Percentiles rank a stretch among this genome's conserved stretches.
phyloP scores from a whole-genome alignment of 2,888 invertebrate genomes.

The Hylaea fasciaria region DNA sequence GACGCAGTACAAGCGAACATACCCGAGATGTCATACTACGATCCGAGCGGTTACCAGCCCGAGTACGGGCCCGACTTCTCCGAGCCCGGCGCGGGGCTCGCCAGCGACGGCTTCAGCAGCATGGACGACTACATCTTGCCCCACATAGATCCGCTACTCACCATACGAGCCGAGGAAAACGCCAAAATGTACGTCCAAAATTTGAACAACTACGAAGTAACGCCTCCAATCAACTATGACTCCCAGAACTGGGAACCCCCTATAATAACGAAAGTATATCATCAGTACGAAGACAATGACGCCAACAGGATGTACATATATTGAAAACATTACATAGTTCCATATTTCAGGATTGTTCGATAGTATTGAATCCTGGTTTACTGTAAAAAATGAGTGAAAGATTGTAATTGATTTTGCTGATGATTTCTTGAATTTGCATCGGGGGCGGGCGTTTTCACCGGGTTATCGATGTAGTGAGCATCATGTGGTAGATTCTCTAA shows the following conservation, averaged over 20 bases:
- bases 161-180: constrained; percentile 46
- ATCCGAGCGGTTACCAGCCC: constrained; percentile 40
- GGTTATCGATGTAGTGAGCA: too few relatives aligned
- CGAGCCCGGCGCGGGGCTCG: constrained; percentile 38
- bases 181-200: constrained; percentile 30
- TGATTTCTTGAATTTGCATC: constrained; percentile 13
- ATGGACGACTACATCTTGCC: constrained; percentile 68
- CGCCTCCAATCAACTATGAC: constrained; percentile 16
- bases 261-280: constrained; percentile 59
- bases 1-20: constrained; percentile 2
- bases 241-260: constrained; percentile 57
- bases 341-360: constrained; percentile 27
- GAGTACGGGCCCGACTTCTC: constrained; percentile 74
- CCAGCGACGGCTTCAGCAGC: constrained; percentile 49
- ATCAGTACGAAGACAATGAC: constrained; percentile 50
- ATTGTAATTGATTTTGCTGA: constrained; percentile 2
- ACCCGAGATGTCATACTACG: constrained; percentile 16
- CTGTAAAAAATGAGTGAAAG: neutral
- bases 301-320: constrained; percentile 56
- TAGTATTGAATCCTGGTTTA: neutral
- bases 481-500: too few relatives aligned
- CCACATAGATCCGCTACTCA: constrained; percentile 74
- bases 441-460: neutral
- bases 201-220: constrained; percentile 11
- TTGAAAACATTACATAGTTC: constrained; percentile 45